phyloP scores from a whole-genome alignment of 2,797 vertebrate genomes.

The Margarornis squamiger region DNA sequence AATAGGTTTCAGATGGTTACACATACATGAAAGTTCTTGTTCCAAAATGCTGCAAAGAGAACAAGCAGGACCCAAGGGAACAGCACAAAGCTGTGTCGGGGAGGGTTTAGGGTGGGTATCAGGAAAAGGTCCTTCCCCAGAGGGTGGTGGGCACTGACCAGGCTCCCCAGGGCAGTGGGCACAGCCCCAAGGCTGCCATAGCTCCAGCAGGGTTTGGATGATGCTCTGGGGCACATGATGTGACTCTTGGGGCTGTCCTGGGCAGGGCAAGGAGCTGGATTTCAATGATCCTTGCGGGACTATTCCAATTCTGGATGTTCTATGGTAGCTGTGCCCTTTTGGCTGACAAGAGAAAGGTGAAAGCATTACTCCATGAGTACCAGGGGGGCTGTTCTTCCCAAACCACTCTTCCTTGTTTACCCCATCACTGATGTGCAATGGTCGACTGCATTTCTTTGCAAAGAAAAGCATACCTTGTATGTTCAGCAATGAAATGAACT shows the following conservation, averaged over 20 bases:
- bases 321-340: neutral
- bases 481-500: neutral
- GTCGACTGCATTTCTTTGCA: neutral
- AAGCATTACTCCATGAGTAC: neutral
- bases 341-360: neutral
- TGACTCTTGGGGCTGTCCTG: neutral
- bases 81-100: neutral
- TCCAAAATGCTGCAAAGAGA: neutral
- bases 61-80: neutral
- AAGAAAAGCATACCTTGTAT: neutral
- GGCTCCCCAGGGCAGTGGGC: neutral
- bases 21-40: rapidly evolving
- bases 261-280: neutral
- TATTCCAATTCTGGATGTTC: neutral
- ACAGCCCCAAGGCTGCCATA: neutral
- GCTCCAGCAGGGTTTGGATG: neutral
- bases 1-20: neutral
- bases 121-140: neutral
- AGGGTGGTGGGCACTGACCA: neutral
- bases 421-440: neutral
- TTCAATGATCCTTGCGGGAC: rapidly evolving
- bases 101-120: neutral
- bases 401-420: neutral
- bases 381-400: neutral
- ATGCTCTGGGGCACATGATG: neutral